These are phyloP conservation scores for Apodemus speciosus DNA, from an alignment of 2,113 vertebrate genomes.

Conservation along the genomic window DNA sequence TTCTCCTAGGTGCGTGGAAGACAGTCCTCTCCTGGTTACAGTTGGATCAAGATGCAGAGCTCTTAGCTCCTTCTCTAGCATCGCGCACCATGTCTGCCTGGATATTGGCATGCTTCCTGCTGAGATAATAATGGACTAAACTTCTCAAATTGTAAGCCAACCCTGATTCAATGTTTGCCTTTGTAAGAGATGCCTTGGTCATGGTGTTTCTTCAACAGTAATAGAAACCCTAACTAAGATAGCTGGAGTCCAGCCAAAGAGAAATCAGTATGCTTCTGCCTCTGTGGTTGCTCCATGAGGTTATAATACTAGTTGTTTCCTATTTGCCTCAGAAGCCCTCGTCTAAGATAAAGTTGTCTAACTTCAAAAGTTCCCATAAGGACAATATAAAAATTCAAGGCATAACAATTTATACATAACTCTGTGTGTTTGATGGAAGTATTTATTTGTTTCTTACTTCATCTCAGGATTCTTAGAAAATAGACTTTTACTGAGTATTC, in stretches of 20 bases:
- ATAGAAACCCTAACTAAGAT: too few species aligned
- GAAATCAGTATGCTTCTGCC: conserved; percentile 22
- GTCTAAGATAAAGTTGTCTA: conserved; percentile 59
- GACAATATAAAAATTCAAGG: conserved; percentile 65
- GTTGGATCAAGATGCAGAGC: too few species aligned
- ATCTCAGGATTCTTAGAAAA: conserved; percentile 54
- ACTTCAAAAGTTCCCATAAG: conserved; percentile 59
- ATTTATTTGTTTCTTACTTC: conserved; percentile 65
- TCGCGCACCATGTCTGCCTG: too few species aligned
- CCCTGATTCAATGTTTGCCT: too few species aligned
- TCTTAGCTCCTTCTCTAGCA: too few species aligned
- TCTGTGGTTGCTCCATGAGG: not conserved
- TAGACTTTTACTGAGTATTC: not conserved
- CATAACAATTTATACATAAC: conserved; percentile 38
- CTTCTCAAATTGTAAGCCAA: too few species aligned
- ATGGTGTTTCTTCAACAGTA: too few species aligned
- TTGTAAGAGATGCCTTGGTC: too few species aligned
- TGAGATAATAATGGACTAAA: too few species aligned
- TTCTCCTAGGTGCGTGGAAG: too few species aligned
- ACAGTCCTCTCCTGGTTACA: too few species aligned
- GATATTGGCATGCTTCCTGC: too few species aligned
- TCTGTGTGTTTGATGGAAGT: conserved; percentile 49
- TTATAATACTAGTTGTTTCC: conserved; percentile 26
- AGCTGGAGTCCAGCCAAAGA: not conserved
- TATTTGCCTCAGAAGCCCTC: not conserved